Evolutionary conservation across 2,888 invertebrate genomes (phyloP).

Genomic region (Linnaemya vulpina): DNA sequence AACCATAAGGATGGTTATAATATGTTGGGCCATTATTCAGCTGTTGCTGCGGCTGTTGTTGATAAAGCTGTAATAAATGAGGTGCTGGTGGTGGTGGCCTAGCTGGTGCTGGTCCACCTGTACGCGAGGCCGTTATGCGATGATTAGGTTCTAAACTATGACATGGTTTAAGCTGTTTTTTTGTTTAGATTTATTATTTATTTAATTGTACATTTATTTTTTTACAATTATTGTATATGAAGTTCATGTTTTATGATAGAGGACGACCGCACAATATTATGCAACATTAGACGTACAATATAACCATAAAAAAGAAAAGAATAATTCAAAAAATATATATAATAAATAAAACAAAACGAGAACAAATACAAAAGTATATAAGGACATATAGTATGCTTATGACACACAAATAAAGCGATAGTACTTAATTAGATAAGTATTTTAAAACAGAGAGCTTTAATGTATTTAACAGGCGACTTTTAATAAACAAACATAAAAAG

Average conservation of each 20-base stretch:
- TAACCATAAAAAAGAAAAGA: constrained; percentile 74
- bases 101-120: constrained; percentile 72
- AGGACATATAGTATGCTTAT: constrained; percentile 5
- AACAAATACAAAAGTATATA: constrained; percentile 54
- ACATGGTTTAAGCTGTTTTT: constrained; percentile 81
- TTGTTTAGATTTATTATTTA: constrained; percentile 65
- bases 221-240: constrained; percentile 71
- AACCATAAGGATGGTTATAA: constrained; percentile 79
- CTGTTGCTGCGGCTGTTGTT: constrained; percentile 69
- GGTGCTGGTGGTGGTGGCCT: constrained; percentile 73
- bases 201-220: constrained; percentile 66
- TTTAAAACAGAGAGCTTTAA: constrained; percentile 49
- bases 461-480: constrained; percentile 44
- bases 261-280: constrained; percentile 70
- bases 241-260: constrained; percentile 67
- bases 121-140: constrained; percentile 73
- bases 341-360: constrained; percentile 51
- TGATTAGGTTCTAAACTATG: constrained; percentile 77
- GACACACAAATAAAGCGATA: constrained; percentile 60
- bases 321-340: constrained; percentile 71
- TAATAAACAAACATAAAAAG: constrained; percentile 14
- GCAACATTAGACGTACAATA: constrained; percentile 72
- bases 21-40: constrained; percentile 74
- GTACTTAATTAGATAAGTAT: constrained; percentile 32
- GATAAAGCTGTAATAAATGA: constrained; percentile 73